Evolutionary conservation across 2,113 vertebrate species (phyloP).

Genomic region (Bufo bufo): DNA sequence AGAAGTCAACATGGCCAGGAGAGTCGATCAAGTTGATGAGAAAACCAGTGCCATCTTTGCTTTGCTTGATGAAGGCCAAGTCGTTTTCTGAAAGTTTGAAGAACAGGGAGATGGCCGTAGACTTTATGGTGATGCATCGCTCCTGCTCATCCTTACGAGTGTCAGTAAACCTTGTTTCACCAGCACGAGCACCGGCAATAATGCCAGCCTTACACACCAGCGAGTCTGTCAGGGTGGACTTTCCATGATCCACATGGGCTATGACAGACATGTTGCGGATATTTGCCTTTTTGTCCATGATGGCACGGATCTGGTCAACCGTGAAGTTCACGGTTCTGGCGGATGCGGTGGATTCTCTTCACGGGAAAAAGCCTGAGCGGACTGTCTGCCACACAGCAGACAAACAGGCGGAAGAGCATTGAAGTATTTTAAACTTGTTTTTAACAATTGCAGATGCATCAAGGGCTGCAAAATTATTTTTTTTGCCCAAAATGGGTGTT

Average conservation of each 20-base stretch:
- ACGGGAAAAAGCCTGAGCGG: no score
- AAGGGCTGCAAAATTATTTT: no score
- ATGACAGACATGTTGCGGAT: no score
- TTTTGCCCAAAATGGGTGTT: no score
- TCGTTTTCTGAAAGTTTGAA: slow-evolving; percentile 88
- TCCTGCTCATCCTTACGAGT: slow-evolving; percentile 96
- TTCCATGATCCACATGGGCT: slow-evolving; percentile 96
- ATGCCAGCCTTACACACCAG: slow-evolving; percentile 96
- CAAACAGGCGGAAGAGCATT: no score
- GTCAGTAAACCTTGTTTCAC: slow-evolving; percentile 94
- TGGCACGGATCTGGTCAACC: no score
- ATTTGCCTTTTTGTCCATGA: no score
- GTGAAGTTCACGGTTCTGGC: no score
- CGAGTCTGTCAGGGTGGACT: slow-evolving; percentile 93
- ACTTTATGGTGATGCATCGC: slow-evolving; percentile 97
- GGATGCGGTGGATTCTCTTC: no score
- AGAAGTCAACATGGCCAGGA: slow-evolving; percentile 95
- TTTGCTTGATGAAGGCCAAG: slow-evolving; percentile 93
- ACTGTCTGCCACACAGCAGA: no score
- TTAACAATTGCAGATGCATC: no score
- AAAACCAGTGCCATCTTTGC: slow-evolving; percentile 90
- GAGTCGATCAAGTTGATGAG: slow-evolving; percentile 97
- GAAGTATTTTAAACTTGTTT: no score
- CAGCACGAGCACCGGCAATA: slow-evolving; percentile 88
- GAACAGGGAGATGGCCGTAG: slow-evolving; percentile 93